Percentiles rank a stretch among this genome's conserved stretches.
Evolutionary conservation across 2,113 vertebrate genomes (phyloP).

Genomic region (Grus americana): DNA sequence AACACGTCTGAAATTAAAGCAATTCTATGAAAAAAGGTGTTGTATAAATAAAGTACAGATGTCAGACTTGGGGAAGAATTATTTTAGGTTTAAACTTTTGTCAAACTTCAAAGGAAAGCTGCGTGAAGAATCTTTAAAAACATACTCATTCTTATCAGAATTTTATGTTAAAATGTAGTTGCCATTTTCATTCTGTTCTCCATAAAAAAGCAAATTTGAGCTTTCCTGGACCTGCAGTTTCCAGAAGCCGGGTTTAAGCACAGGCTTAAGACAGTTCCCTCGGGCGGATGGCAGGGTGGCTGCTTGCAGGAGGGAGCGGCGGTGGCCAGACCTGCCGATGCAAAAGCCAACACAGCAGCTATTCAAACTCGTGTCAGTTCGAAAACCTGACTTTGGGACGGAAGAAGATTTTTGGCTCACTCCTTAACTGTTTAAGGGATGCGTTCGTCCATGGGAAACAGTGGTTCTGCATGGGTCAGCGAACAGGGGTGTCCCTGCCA

Average conservation of each 20-base stretch:
- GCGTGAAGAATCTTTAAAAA: not conserved
- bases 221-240: not conserved
- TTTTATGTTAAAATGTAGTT: not conserved
- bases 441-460: not conserved
- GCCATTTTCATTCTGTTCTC: not conserved
- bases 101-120: not conserved
- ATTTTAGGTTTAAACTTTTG: not conserved
- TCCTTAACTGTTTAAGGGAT: not conserved
- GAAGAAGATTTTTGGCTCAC: not conserved
- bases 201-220: not conserved
- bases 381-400: not conserved
- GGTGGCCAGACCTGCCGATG: not conserved
- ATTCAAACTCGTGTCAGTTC: not conserved
- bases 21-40: not conserved
- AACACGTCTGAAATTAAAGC: not conserved
- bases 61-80: not conserved
- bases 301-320: not conserved
- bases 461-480: not conserved
- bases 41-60: not conserved
- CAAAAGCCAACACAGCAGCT: not conserved
- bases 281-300: not conserved
- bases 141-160: not conserved
- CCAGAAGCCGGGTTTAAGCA: not conserved
- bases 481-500: not conserved
- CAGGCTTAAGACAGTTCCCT: accelerated